A percentile compares a stretch with the other conserved stretches of the same genome.
Conservation (phyloP, 1,140 invertebrate species). For the Drosophila malerkotliana region DNA sequence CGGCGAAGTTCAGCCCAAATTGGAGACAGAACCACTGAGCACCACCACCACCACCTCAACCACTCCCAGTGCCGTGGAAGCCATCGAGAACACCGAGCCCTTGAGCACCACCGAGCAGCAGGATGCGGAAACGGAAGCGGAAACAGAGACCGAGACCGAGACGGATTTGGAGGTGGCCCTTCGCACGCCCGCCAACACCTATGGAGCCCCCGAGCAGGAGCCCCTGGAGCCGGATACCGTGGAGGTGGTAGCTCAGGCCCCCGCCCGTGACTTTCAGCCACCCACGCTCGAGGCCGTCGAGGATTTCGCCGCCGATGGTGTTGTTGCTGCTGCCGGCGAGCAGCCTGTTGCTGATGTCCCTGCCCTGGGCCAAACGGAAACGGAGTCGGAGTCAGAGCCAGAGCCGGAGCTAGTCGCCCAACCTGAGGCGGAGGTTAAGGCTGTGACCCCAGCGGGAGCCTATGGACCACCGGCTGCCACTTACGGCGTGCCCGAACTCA, state of each 20-base stretch:
- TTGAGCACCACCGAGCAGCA: slow-evolving; percentile 39
- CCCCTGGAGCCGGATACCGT: slow-evolving; percentile 51
- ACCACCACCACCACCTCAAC: slow-evolving; percentile 22
- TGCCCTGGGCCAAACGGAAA: slow-evolving; percentile 54
- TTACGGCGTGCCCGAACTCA: slow-evolving; percentile 62
- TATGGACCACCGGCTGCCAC: slow-evolving; percentile 63
- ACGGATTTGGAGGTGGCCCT: slow-evolving; percentile 47
- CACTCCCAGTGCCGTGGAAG: slow-evolving; percentile 34
- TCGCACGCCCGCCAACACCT: slow-evolving; percentile 66
- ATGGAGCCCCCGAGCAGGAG: slow-evolving; percentile 55
- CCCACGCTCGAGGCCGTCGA: slow-evolving; percentile 69
- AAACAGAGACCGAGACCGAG: slow-evolving; percentile 24
- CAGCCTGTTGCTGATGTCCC: slow-evolving; percentile 82
- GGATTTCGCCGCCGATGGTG: slow-evolving; percentile 66
- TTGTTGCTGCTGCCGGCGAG: slow-evolving; percentile 59
- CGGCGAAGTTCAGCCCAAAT: slow-evolving; percentile 54
- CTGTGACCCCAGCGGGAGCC: slow-evolving; percentile 41
- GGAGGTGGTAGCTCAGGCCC: slow-evolving; percentile 62
- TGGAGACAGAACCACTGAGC: slow-evolving; percentile 44
- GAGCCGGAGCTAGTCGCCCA: slow-evolving; percentile 28
- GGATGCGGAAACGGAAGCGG: slow-evolving; percentile 31
- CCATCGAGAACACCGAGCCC: slow-evolving; percentile 45
- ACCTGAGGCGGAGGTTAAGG: slow-evolving; percentile 33
- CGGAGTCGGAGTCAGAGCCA: slow-evolving; percentile 24
- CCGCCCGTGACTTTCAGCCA: slow-evolving; percentile 75